Percentiles rank a stretch among this genome's conserved stretches.
Evolutionary conservation across 1,140 invertebrate genomes (phyloP).

Genomic region (Ooceraea biroi): DNA sequence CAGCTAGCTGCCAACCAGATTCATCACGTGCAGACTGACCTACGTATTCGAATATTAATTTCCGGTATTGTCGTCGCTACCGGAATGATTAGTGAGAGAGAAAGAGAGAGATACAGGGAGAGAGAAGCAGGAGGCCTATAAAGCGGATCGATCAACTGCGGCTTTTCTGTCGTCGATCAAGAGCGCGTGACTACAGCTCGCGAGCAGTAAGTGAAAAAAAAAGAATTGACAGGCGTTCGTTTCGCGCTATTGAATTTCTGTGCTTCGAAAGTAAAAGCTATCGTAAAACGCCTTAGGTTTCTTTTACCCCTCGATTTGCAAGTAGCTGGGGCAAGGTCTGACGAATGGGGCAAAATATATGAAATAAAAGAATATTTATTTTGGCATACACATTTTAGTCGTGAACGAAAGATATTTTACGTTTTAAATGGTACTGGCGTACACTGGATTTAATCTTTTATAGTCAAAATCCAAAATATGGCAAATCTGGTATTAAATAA

Average conservation of each 20-base stretch:
- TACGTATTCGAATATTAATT: slow-evolving; percentile 56
- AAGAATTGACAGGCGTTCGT: slow-evolving; percentile 21
- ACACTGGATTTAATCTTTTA: slow-evolving; percentile 2
- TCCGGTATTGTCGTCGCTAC: slow-evolving; percentile 45
- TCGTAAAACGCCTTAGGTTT: background rate
- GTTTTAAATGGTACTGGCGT: background rate
- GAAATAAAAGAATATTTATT: background rate
- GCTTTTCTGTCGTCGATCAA: slow-evolving; percentile 39
- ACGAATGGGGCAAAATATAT: background rate
- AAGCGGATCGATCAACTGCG: slow-evolving; percentile 34
- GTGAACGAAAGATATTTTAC: slow-evolving; percentile 10
- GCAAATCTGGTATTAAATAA: background rate
- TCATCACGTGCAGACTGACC: background rate
- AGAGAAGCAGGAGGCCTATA: background rate
- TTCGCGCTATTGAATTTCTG: background rate
- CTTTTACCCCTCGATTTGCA: background rate
- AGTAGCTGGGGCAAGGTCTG: background rate
- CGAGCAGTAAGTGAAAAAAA: slow-evolving; percentile 26
- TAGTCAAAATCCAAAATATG: background rate
- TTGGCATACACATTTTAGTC: background rate
- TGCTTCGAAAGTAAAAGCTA: background rate
- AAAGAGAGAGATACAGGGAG: slow-evolving; percentile 42
- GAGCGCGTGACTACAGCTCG: slow-evolving; percentile 7
- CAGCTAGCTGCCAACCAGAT: background rate
- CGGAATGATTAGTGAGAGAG: slow-evolving; percentile 20